Evolutionary conservation across 2,888 invertebrate species (phyloP).

Genomic region (Cataglyphis albicans): DNA sequence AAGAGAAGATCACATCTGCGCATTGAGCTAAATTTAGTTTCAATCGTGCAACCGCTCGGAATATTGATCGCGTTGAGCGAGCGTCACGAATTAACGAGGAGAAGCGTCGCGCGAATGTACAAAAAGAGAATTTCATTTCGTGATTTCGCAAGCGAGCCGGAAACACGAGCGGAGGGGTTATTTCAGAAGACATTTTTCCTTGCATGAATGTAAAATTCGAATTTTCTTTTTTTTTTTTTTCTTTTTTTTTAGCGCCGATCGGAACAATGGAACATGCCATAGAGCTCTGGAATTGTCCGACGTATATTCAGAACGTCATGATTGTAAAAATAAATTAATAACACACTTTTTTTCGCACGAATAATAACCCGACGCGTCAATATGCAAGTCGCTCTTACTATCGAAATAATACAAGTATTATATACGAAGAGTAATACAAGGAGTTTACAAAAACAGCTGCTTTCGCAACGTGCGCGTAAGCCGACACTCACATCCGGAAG

Average conservation of each 20-base stretch:
- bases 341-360: neutral
- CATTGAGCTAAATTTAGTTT: slow-evolving; percentile 68
- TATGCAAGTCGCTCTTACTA: neutral
- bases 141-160: slow-evolving; percentile 7
- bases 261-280: slow-evolving; percentile 10
- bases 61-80: slow-evolving; percentile 70
- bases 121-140: slow-evolving; percentile 6
- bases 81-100: slow-evolving; percentile 41
- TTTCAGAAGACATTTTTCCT: slow-evolving; percentile 18
- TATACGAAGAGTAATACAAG: neutral
- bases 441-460: neutral
- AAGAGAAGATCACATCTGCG: slow-evolving; percentile 60
- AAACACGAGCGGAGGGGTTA: slow-evolving; percentile 12
- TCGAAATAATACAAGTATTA: neutral
- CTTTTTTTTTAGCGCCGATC: slow-evolving; percentile 16
- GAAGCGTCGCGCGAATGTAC: neutral
- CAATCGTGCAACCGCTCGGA: slow-evolving; percentile 63
- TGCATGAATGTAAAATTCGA: slow-evolving; percentile 1
- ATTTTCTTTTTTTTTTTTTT: neutral
- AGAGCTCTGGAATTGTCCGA: slow-evolving; percentile 11
- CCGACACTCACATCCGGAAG: neutral
- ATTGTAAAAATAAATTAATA: slow-evolving; percentile 22
- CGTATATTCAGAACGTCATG: neutral
- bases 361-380: neutral
- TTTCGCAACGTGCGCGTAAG: neutral